Conservation (phyloP, 2,113 vertebrate species). For the Gracilinanus agilis region DNA sequence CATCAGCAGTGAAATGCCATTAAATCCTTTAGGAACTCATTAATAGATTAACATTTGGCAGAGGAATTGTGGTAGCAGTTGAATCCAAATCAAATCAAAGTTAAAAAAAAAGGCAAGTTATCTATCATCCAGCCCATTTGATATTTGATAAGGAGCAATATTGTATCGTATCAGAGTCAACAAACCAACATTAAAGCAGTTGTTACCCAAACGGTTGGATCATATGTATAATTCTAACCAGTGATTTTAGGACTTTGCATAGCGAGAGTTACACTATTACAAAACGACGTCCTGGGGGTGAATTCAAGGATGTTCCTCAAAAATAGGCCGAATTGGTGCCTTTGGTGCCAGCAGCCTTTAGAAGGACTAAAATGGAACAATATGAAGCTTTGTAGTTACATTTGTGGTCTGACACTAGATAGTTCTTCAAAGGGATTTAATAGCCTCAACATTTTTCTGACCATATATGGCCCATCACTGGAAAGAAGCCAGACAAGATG, state of each 20-base stretch:
- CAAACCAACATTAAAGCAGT: slow-evolving; percentile 68
- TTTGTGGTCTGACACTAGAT: slow-evolving; percentile 70
- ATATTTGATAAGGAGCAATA: slow-evolving; percentile 75
- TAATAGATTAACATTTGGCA: slow-evolving; percentile 85
- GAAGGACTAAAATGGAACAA: slow-evolving; percentile 72
- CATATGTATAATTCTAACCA: slow-evolving; percentile 37
- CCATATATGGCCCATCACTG: slow-evolving; percentile 72
- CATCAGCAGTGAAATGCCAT: slow-evolving; percentile 82
- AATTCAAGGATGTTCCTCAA: slow-evolving; percentile 74
- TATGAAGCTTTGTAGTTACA: slow-evolving; percentile 61
- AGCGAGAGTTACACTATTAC: neutral
- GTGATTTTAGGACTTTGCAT: slow-evolving; percentile 14
- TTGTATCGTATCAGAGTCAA: slow-evolving; percentile 62
- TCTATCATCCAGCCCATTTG: slow-evolving; percentile 61
- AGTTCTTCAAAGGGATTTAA: slow-evolving; percentile 76
- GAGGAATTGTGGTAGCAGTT: slow-evolving; percentile 80
- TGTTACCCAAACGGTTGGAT: slow-evolving; percentile 70
- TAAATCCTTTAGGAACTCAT: slow-evolving; percentile 84
- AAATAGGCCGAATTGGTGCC: slow-evolving; percentile 60
- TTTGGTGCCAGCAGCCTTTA: slow-evolving; percentile 69
- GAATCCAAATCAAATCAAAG: slow-evolving; percentile 76
- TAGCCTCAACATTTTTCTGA: slow-evolving; percentile 57
- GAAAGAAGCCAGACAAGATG: slow-evolving; percentile 62
- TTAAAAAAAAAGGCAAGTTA: slow-evolving; percentile 59
- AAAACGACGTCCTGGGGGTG: slow-evolving; percentile 54